A percentile compares a stretch with the other conserved stretches of the same genome.
phyloP scores from a whole-genome alignment of 1,140 invertebrate species.

The Lasioglossum albipes region DNA sequence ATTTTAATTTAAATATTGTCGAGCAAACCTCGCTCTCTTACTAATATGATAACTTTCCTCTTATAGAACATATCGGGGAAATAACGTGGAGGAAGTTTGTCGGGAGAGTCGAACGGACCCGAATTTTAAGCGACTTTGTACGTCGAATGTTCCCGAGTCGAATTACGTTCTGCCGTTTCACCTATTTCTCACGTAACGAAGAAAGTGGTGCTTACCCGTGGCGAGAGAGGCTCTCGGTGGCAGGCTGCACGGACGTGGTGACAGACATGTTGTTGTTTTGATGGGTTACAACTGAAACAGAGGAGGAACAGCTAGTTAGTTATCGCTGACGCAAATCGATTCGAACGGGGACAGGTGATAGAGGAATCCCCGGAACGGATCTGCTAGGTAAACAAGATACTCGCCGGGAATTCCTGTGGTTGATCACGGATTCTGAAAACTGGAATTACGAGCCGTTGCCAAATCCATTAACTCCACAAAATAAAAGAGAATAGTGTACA shows the following conservation, averaged over 20 bases:
- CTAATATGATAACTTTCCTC: too few species aligned
- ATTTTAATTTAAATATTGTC: too few species aligned
- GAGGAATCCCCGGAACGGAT: background rate
- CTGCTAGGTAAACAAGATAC: background rate
- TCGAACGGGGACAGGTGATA: background rate
- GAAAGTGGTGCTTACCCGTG: conserved; percentile 66
- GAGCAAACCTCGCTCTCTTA: too few species aligned
- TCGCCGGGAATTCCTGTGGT: background rate
- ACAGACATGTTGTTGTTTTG: conserved; percentile 71
- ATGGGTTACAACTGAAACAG: conserved; percentile 65
- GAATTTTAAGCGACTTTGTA: too few species aligned
- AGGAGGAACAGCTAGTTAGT: conserved; percentile 30
- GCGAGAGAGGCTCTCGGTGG: conserved; percentile 71
- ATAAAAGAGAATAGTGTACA: too few species aligned
- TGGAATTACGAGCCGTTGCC: too few species aligned
- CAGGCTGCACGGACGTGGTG: conserved; percentile 70
- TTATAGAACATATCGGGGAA: too few species aligned
- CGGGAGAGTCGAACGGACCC: too few species aligned
- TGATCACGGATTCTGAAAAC: too few species aligned
- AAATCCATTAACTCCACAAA: too few species aligned
- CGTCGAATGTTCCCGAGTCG: too few species aligned
- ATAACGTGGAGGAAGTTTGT: too few species aligned
- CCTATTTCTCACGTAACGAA: background rate
- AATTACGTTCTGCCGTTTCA: background rate
- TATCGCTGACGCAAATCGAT: background rate